Evolutionary conservation across 2,113 vertebrate genomes (phyloP), one percentile per base, ranked within the genome.

Genomic region (Heterocephalus glaber): DNA sequence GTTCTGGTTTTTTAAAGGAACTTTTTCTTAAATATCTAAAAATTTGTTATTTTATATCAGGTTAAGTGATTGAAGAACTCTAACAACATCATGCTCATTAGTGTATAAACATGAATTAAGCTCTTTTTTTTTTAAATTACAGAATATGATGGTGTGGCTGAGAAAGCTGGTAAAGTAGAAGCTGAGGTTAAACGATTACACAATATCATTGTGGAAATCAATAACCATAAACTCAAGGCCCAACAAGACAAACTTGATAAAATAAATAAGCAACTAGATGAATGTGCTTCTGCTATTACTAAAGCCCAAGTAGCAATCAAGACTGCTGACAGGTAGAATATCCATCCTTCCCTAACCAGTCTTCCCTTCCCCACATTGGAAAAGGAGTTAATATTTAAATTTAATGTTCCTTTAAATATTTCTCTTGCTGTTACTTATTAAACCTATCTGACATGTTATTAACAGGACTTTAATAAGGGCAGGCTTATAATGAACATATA

Each of bases 271-370:
- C 99, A 99, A 68, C 98, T 99, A 3, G 99, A 99, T 58, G 98
- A 99, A 24, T 99, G 98, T 85, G 98, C 98, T 44, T 99, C 99
- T 83, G 94, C 98, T 94, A 97, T 99, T 96, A 99, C 99, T 58
- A 99, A 99, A 98, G 99, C 99, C 70, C 98, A 99, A 86, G 99
- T 99, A 95, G 99, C 99, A 19, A 98, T 99, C 98, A 99, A 98
- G 98, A 99, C 99, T 22, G 99, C 99, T 2, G 98, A 98, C 87
- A 99, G 99, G 99, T 99, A 97, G 66, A 68, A 92, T 94, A 44
- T 84, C 12, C 44, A 3, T 44, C 9, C 28, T 86, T 1, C 72
- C 66, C 54, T 76, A 26, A 30, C 24, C 33, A 83, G 11, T 58
- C 54, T 77, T 41, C 66, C 12, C 30, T 52, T 17, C 19, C 33